phyloP scores from a whole-genome alignment of 2,113 vertebrate species.

The Dromiciops gliroides region DNA sequence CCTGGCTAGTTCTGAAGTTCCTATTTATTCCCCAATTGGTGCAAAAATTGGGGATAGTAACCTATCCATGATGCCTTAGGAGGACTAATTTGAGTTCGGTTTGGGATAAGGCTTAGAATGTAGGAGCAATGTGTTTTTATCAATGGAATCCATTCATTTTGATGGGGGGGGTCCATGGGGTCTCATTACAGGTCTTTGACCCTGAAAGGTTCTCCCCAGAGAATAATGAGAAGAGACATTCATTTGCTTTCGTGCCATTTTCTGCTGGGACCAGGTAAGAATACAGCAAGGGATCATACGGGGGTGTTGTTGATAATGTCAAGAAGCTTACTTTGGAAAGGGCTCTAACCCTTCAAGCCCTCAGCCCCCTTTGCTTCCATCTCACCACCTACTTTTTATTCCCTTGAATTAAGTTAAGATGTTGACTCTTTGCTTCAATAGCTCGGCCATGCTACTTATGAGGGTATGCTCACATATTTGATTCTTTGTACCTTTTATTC shows the following conservation, averaged over 20 bases:
- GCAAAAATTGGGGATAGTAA: too few species aligned
- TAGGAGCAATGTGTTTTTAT: background rate
- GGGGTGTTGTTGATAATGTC: background rate
- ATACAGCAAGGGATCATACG: background rate
- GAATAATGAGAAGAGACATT: slow-evolving; percentile 83
- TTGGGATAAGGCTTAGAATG: background rate
- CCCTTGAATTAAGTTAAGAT: background rate
- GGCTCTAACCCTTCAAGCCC: too few species aligned
- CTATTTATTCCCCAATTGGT: background rate
- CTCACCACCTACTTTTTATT: background rate
- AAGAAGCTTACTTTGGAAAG: background rate
- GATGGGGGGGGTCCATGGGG: background rate
- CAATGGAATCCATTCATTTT: background rate
- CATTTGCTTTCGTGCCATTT: slow-evolving; percentile 89
- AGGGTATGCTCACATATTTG: background rate
- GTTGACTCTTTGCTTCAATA: background rate
- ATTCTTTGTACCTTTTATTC: background rate
- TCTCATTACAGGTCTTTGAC: slow-evolving; percentile 85
- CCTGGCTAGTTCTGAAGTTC: background rate
- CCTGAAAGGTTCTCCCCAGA: slow-evolving; percentile 89
- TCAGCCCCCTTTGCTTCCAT: background rate
- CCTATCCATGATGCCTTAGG: too few species aligned
- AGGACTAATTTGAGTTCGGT: too few species aligned
- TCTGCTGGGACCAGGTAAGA: slow-evolving; percentile 83
- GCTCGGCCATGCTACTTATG: background rate